These are phyloP conservation scores for Rostratula benghalensis DNA, from an alignment of 2,113 vertebrate species.

Conservation along the genomic window DNA sequence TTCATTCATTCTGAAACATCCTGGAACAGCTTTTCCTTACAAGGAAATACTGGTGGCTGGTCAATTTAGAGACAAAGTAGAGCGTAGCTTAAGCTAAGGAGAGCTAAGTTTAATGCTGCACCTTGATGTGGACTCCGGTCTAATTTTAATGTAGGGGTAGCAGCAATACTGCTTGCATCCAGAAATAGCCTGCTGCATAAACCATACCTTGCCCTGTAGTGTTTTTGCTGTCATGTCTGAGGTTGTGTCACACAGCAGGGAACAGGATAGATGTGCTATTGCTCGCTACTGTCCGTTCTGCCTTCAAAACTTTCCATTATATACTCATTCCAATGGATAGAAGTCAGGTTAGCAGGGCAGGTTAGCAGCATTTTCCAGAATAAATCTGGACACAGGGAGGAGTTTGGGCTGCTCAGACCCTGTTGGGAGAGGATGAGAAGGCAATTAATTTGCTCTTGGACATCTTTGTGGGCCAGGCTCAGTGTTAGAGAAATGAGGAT, in stretches of 20 bases:
- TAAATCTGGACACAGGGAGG: not conserved
- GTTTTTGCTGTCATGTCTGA: not conserved
- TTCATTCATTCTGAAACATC: not conserved
- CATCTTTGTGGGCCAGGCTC: not conserved
- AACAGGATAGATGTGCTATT: not conserved
- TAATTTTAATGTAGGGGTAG: not conserved
- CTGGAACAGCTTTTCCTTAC: not conserved
- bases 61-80: not conserved
- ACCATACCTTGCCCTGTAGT: not conserved
- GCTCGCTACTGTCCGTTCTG: not conserved
- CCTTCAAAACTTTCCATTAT: not conserved
- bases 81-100: not conserved
- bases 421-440: not conserved
- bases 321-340: not conserved
- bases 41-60: not conserved
- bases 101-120: not conserved
- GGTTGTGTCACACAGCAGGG: not conserved
- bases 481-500: not conserved
- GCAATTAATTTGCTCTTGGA: not conserved
- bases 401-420: not conserved
- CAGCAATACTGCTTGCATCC: not conserved
- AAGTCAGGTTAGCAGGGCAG: not conserved
- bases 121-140: not conserved
- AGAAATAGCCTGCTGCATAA: not conserved
- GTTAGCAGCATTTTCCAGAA: not conserved